Conservation (phyloP, 2,888 invertebrate species). For the Chrysolina haemoptera region DNA sequence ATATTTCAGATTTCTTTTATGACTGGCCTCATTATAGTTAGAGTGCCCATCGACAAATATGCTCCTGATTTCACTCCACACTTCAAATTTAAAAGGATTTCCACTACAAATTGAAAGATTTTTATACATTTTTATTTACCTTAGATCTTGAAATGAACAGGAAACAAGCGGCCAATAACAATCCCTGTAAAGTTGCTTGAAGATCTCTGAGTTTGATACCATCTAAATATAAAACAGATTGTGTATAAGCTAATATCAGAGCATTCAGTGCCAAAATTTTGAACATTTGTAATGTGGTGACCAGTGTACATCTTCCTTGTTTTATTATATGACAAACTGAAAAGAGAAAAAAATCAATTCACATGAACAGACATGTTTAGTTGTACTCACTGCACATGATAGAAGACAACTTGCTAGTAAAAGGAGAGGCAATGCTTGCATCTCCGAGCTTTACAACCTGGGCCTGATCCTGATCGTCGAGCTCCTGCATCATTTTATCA, state of each 20-base stretch:
- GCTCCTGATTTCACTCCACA: too few species aligned
- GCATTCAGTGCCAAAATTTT: slow-evolving; percentile 99
- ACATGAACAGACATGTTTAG: neutral
- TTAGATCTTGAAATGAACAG: slow-evolving; percentile 98
- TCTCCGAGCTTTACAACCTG: slow-evolving; percentile 97
- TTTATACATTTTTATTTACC: slow-evolving; percentile 70
- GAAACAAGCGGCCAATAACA: slow-evolving; percentile 96
- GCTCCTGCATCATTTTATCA: slow-evolving; percentile 84
- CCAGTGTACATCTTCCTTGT: slow-evolving; percentile 98
- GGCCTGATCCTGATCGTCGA: slow-evolving; percentile 89
- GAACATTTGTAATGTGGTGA: slow-evolving; percentile 99
- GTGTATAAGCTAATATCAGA: slow-evolving; percentile 96
- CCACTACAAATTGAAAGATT: too few species aligned
- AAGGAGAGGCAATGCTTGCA: slow-evolving; percentile 99
- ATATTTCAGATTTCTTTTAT: too few species aligned
- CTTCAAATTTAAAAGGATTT: too few species aligned
- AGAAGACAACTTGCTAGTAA: slow-evolving; percentile 97
- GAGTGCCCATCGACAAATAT: too few species aligned
- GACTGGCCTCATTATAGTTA: too few species aligned
- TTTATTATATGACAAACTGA: slow-evolving; percentile 99
- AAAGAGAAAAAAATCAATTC: slow-evolving; percentile 62
- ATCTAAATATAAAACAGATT: slow-evolving; percentile 97
- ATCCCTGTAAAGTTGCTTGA: slow-evolving; percentile 97
- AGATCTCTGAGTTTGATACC: slow-evolving; percentile 98
- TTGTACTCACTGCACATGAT: slow-evolving; percentile 89